Evolutionary conservation across 2,113 vertebrate genomes (phyloP).

Genomic region (Hymenochirus boettgeri): DNA sequence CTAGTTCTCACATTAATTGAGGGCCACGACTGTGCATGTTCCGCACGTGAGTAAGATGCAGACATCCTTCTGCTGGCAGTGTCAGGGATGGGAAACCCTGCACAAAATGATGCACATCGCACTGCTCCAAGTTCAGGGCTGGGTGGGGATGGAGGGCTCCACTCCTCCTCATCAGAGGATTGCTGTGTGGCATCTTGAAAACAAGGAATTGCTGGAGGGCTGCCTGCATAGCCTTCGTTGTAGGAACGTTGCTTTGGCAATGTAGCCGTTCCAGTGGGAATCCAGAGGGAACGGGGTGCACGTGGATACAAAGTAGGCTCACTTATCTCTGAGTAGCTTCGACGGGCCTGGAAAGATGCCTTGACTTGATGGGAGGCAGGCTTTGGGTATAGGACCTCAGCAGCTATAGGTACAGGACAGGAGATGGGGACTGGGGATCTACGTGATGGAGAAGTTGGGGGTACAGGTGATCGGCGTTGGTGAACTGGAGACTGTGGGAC

Average conservation of each 20-base stretch:
- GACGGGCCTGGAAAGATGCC: constrained; percentile 88
- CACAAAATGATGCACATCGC: constrained; percentile 87
- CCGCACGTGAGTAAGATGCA: constrained; percentile 72
- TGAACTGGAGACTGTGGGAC: constrained; percentile 71
- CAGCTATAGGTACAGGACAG: constrained; percentile 66
- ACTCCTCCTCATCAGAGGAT: constrained; percentile 93
- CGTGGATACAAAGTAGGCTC: constrained; percentile 84
- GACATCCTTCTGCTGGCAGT: constrained; percentile 62
- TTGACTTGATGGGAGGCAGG: constrained; percentile 83
- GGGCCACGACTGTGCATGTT: constrained; percentile 97
- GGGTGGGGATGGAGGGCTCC: constrained; percentile 81
- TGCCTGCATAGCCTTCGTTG: constrained; percentile 70
- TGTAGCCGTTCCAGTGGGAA: constrained; percentile 82
- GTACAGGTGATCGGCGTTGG: constrained; percentile 79
- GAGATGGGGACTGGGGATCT: constrained; percentile 71
- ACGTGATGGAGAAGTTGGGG: constrained; percentile 65
- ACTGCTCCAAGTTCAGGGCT: constrained; percentile 69
- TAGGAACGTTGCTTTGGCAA: constrained; percentile 88
- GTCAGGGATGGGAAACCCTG: constrained; percentile 79
- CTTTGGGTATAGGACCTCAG: constrained; percentile 78
- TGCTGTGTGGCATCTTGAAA: constrained; percentile 85
- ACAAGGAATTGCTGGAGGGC: constrained; percentile 67
- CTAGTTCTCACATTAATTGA: constrained; percentile 84
- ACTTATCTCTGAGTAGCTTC: constrained; percentile 90
- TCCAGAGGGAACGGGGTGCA: constrained; percentile 68